Evolutionary conservation across 2,113 vertebrate species (phyloP).

Genomic region (Pachyramphus minor): DNA sequence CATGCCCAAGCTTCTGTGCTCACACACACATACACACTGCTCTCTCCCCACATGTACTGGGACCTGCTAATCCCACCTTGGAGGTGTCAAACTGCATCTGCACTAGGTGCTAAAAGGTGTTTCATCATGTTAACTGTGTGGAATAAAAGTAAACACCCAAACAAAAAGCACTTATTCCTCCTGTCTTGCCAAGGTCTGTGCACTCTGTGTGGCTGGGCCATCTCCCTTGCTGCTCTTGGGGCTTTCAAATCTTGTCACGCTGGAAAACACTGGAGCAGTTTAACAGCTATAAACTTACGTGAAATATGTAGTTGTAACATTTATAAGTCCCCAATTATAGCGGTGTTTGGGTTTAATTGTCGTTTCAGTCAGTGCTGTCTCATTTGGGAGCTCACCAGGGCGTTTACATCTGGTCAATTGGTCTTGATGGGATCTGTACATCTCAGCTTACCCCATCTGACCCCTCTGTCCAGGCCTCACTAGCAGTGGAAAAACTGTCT

Average conservation of each 20-base stretch:
- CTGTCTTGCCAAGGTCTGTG: background rate
- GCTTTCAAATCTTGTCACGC: background rate
- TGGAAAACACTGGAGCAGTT: background rate
- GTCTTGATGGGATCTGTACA: background rate
- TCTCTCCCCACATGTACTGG: background rate
- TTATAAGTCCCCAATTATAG: background rate
- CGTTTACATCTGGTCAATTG: background rate
- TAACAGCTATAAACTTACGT: background rate
- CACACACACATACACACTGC: background rate
- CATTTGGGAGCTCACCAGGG: background rate
- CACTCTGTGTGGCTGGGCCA: background rate
- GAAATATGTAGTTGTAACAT: background rate
- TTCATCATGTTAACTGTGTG: background rate
- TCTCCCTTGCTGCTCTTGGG: background rate
- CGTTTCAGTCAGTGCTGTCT: background rate
- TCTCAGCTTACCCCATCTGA: background rate
- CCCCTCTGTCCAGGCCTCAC: fast-evolving
- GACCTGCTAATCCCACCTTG: background rate
- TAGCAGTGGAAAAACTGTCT: background rate
- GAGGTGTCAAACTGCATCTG: conserved; percentile 30
- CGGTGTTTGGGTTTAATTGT: background rate
- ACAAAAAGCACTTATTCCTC: conserved; percentile 10
- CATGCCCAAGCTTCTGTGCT: background rate
- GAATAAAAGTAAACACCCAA: background rate
- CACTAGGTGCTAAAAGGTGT: conserved; percentile 57